These are phyloP conservation scores for Caenorhabditis sp. DNA, from an alignment of 2,888 invertebrate genomes.

Conservation along the genomic window DNA sequence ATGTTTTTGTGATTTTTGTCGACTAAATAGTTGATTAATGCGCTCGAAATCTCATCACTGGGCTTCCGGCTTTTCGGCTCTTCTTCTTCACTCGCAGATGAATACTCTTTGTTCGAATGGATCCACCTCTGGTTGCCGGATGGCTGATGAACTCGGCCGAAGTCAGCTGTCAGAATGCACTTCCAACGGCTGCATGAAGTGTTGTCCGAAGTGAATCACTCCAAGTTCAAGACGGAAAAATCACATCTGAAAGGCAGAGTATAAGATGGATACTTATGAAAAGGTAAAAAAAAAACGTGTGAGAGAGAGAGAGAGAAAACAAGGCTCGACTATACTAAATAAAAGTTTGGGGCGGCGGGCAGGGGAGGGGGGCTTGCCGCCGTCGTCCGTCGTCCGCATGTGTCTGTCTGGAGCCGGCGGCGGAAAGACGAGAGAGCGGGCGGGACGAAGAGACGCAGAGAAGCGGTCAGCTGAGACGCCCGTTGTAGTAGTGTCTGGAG, in stretches of 20 bases:
- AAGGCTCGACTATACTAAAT: slow-evolving; percentile 31
- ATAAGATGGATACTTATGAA: not conserved
- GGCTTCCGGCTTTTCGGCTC: slow-evolving; percentile 2
- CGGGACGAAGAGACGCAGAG: slow-evolving; percentile 5
- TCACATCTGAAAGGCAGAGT: slow-evolving; percentile 23
- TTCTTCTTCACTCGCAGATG: not conserved
- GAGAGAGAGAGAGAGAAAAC: not conserved
- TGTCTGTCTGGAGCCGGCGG: slow-evolving; percentile 10
- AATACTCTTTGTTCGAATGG: not conserved
- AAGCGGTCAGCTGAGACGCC: slow-evolving; percentile 25
- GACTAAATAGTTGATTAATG: not conserved
- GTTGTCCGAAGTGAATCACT: slow-evolving; percentile 39
- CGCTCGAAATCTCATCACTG: too few relatives aligned
- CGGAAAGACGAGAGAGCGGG: slow-evolving; percentile 1
- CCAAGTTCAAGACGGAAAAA: slow-evolving; percentile 7
- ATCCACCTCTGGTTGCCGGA: too few relatives aligned
- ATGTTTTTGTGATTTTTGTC: slow-evolving; percentile 16
- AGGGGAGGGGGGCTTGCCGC: slow-evolving; percentile 12
- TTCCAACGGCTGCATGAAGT: not conserved
- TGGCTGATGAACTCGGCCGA: too few relatives aligned
- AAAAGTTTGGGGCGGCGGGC: slow-evolving; percentile 30
- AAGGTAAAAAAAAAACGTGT: not conserved
- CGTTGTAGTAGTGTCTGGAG: slow-evolving; percentile 25
- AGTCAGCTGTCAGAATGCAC: not conserved
- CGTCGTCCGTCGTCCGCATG: slow-evolving; percentile 13